Conservation (phyloP, 2,888 invertebrate genomes). For the Machimus atricapillus region DNA sequence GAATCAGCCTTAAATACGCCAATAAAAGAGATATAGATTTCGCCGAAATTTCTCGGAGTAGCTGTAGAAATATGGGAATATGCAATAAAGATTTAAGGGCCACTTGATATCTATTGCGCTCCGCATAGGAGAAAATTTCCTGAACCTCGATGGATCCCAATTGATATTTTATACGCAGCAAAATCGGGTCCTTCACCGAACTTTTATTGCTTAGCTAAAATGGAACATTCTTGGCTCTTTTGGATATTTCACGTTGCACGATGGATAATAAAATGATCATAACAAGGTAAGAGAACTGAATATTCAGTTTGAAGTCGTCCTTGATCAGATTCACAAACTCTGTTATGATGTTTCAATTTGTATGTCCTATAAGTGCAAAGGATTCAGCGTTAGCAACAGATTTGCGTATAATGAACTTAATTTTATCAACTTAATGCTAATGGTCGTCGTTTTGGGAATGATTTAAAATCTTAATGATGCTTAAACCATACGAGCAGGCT, state of each 20-base stretch:
- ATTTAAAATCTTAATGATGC: background rate
- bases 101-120: background rate
- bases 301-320: background rate
- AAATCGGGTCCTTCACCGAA: background rate
- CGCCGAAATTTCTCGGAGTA: background rate
- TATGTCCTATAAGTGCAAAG: background rate
- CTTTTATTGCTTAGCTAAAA: background rate
- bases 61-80: background rate
- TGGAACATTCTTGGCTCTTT: background rate
- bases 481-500: background rate
- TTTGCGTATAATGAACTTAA: background rate
- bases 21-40: background rate
- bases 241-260: background rate
- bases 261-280: background rate
- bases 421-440: background rate
- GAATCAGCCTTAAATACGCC: background rate
- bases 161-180: background rate
- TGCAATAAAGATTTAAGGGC: background rate
- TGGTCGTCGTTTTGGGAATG: background rate
- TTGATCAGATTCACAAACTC: background rate
- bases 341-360: background rate
- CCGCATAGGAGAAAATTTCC: background rate
- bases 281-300: background rate
- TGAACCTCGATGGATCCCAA: background rate
- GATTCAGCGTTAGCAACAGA: background rate